Conservation (phyloP, 1,140 invertebrate genomes). For the Drosophila kohkoa region DNA sequence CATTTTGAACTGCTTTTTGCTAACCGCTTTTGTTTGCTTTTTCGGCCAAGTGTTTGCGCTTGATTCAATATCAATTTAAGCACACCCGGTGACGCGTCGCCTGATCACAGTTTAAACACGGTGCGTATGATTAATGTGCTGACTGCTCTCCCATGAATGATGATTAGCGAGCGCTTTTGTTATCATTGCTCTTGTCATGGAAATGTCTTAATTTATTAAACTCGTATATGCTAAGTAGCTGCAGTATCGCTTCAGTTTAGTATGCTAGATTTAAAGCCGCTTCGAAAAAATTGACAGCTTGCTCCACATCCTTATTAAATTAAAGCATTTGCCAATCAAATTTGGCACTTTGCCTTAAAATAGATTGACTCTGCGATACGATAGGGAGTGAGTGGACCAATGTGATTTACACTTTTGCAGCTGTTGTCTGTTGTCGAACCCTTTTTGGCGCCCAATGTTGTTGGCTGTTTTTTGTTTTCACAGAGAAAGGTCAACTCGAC, state of each 20-base stretch:
- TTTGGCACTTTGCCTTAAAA: conserved; percentile 9
- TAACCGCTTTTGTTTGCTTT: conserved; percentile 9
- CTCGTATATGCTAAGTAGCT: conserved; percentile 19
- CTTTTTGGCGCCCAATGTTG: conserved; percentile 38
- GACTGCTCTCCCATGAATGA: conserved; percentile 45
- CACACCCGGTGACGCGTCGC: conserved; percentile 41
- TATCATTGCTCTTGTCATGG: not conserved
- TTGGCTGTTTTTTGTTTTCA: conserved; percentile 18
- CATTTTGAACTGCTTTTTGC: conserved; percentile 10
- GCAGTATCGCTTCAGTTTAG: conserved; percentile 3
- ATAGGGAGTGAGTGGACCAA: not conserved
- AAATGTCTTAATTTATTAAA: conserved; percentile 44
- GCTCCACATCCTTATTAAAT: conserved; percentile 3
- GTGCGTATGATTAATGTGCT: conserved; percentile 66
- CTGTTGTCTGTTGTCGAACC: conserved; percentile 41
- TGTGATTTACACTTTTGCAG: conserved; percentile 14
- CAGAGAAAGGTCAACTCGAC: conserved; percentile 51
- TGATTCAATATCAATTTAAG: conserved; percentile 69
- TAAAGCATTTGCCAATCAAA: conserved; percentile 28
- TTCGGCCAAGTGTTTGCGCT: conserved; percentile 46
- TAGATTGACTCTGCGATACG: not conserved
- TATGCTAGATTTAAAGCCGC: not conserved
- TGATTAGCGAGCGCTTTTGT: conserved; percentile 20
- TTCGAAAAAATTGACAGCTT: conserved; percentile 7
- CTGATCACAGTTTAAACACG: conserved; percentile 53